Evolutionary conservation across 53 echinoderm and acorn worm genomes (phyloP).

Genomic region (Paelopatides confundens): DNA sequence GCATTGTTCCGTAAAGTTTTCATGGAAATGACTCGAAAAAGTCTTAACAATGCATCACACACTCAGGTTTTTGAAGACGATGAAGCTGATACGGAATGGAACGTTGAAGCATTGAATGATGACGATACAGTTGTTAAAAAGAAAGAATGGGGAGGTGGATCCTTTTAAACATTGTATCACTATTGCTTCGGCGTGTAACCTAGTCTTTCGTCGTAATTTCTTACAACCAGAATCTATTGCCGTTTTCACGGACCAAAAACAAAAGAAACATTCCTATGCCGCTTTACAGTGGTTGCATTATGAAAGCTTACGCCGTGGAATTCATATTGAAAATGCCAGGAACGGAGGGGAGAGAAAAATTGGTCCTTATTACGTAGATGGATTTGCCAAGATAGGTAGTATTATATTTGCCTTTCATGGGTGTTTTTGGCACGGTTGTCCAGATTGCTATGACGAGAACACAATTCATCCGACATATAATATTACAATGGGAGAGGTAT

Average conservation of each 20-base stretch:
- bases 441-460: conserved; percentile 33
- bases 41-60: no score
- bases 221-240: conserved; percentile 28
- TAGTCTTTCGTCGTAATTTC: conserved; percentile 57
- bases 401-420: conserved; percentile 25
- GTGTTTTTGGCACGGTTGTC: conserved; percentile 54
- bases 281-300: conserved; percentile 45
- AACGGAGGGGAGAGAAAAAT: conserved; percentile 44
- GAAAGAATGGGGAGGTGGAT: background rate
- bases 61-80: no score
- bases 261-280: conserved; percentile 33
- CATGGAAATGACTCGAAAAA: conserved; percentile 1
- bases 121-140: no score
- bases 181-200: conserved; percentile 68
- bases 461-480: background rate
- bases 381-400: background rate
- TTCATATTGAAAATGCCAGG: conserved; percentile 39
- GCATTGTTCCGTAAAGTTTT: conserved; percentile 44
- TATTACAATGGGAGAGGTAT: conserved; percentile 48
- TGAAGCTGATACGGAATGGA: no score
- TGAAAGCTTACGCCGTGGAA: no score
- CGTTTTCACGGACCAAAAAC: conserved; percentile 15
- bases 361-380: conserved; percentile 35
- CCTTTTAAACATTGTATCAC: background rate
- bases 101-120: no score